Percentiles rank a stretch among this genome's conserved stretches.
These are phyloP conservation scores for Actenoides lindsayi DNA, from an alignment of 2,113 vertebrate species.

Conservation along the genomic window DNA sequence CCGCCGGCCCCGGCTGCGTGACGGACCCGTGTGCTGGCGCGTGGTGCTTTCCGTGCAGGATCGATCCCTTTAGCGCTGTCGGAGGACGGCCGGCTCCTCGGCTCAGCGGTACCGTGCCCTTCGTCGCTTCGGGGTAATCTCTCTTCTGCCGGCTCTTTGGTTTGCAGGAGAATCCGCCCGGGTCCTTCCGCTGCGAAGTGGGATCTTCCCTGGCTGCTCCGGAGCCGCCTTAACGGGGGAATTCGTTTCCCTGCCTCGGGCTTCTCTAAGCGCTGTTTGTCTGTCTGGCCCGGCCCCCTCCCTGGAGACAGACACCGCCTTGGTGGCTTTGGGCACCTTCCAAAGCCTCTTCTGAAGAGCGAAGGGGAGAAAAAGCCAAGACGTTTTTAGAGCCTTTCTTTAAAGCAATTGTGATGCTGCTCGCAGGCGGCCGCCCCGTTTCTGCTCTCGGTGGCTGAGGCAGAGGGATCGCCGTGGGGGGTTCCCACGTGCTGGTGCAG, in stretches of 20 bases:
- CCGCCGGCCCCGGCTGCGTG: neutral
- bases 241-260: neutral
- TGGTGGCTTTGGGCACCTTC: neutral
- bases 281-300: neutral
- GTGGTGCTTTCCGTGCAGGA: neutral
- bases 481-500: rapidly evolving
- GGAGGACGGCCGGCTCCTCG: neutral
- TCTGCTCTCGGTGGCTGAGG: neutral
- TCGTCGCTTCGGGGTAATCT: neutral
- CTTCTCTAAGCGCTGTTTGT: neutral
- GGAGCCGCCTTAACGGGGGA: neutral
- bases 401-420: neutral
- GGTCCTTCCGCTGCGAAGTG: neutral
- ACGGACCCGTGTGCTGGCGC: neutral
- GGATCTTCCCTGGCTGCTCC: neutral
- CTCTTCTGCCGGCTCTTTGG: neutral
- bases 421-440: rapidly evolving
- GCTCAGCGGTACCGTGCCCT: neutral
- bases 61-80: neutral
- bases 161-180: neutral
- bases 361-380: neutral
- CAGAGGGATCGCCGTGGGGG: rapidly evolving
- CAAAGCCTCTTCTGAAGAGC: neutral
- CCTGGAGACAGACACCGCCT: neutral
- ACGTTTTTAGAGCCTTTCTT: neutral